Evolutionary conservation across 92 coral and sea anemone genomes (phyloP), one percentile per base, ranked within the genome.

Genomic region (Bergia sp.): DNA sequence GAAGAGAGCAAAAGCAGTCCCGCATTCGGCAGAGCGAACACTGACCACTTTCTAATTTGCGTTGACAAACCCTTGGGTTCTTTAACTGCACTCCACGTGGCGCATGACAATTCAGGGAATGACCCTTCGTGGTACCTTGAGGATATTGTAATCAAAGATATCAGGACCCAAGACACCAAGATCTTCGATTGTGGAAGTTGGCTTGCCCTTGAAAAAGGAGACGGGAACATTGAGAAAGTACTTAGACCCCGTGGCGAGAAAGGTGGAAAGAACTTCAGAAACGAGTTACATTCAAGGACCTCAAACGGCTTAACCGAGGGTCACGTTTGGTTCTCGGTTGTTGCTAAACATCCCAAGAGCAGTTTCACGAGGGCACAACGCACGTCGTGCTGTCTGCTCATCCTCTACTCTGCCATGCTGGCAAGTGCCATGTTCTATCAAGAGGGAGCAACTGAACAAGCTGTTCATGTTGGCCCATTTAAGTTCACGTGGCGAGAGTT

Each of bases 181-280:
- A 37, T 88, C 40, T 64, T 90, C 23, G 85, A 64, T 13, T 90
- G 90, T 42, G 65, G 73, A 61, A 84, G 90, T 39, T 90, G 92
- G 92, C 81, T 90, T 5, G 92, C 92, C 10, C 90, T 90, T 38
- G 92, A 90, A 47, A 90, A 79, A 65, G 92, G 85, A 18, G 92
- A 90, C 38, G 92, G 92, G 5, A 73, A 78, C 64, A 86, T 89
- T 20, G 89, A 89, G 47, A 82, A 77, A 16, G 53, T 86, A 20
- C 77, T 86, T 58, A 38, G 36, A 10, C 58, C 81, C 7, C 74
- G 20, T 21, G 44, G 47, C 13, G 76, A 74, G 38, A 85, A 66
- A 18, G n/a, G 72, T 11, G 43, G 39, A 6, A 12, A 7, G 1
- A 36, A 73, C 38, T 90, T 90, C 21, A 90, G 43, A 50, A 90